These are phyloP conservation scores for Odontocolon sp. DNA, from an alignment of 2,888 invertebrate species.

Conservation along the genomic window DNA sequence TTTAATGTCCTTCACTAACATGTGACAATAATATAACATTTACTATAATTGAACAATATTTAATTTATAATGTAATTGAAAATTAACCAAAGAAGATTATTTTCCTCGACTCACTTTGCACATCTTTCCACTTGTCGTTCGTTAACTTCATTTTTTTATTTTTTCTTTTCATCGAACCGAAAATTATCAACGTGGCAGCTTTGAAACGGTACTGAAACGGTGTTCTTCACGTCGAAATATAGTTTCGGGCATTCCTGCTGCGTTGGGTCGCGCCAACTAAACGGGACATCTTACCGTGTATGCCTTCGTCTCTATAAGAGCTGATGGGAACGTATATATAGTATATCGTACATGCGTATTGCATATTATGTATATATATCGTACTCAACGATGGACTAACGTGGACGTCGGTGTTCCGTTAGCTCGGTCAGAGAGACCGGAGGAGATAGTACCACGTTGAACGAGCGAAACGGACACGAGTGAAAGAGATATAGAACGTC, in stretches of 20 bases:
- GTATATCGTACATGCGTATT: background rate
- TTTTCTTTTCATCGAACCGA: background rate
- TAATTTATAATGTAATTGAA: no score
- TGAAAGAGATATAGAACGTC: slow-evolving; percentile 13
- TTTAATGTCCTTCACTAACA: no score
- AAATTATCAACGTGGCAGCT: slow-evolving; percentile 39
- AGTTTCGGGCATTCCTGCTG: slow-evolving; percentile 59
- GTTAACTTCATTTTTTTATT: slow-evolving; percentile 27
- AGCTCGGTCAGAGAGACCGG: slow-evolving; percentile 55
- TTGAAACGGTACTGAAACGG: slow-evolving; percentile 48
- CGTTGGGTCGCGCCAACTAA: slow-evolving; percentile 48
- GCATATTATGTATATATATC: slow-evolving; percentile 24
- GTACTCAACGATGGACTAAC: slow-evolving; percentile 42
- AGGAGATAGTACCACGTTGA: background rate
- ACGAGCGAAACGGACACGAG: background rate
- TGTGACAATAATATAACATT: no score
- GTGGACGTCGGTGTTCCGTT: slow-evolving; percentile 63
- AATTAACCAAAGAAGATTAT: no score
- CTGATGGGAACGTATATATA: background rate
- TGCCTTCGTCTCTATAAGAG: slow-evolving; percentile 30
- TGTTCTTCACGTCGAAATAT: slow-evolving; percentile 36
- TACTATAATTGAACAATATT: no score
- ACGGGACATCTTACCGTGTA: slow-evolving; percentile 61
- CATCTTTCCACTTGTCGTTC: no score
- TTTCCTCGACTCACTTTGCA: no score